Conservation (phyloP, 2,113 vertebrate species). For the Elgaria multicarinata region DNA sequence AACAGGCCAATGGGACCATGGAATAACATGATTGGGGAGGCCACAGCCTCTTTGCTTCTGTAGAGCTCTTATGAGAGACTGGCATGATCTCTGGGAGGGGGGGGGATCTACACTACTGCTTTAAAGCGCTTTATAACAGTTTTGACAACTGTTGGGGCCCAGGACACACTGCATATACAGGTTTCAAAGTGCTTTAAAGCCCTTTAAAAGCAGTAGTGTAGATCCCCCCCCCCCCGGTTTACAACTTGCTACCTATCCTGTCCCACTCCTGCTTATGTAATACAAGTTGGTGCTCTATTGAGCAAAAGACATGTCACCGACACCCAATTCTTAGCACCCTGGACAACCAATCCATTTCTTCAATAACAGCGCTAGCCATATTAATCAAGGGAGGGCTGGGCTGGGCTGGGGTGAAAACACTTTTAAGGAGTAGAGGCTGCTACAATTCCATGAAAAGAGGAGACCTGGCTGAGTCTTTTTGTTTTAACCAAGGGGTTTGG, state of each 20-base stretch:
- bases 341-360: not conserved
- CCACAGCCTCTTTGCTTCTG: not conserved
- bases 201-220: too few relatives aligned
- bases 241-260: not conserved
- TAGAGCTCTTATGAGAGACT: not conserved
- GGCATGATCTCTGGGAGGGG: not conserved
- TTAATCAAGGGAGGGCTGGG: not conserved
- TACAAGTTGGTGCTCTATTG: not conserved
- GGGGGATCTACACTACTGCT: too few relatives aligned
- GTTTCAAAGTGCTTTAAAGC: too few relatives aligned
- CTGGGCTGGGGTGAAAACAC: not conserved
- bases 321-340: not conserved
- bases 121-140: too few relatives aligned
- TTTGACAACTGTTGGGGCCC: too few relatives aligned
- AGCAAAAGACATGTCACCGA: not conserved
- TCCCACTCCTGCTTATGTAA: not conserved
- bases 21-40: not conserved
- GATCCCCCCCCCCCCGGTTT: too few relatives aligned
- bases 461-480: slow-evolving; percentile 16
- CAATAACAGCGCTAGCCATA: not conserved
- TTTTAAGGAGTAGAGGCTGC: not conserved
- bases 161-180: too few relatives aligned
- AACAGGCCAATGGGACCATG: not conserved
- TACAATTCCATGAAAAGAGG: slow-evolving; percentile 31
- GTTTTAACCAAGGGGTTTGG: not conserved